These are phyloP conservation scores for Thysanoteuthis rhombus DNA, from an alignment of 2,888 invertebrate genomes.

Conservation along the genomic window DNA sequence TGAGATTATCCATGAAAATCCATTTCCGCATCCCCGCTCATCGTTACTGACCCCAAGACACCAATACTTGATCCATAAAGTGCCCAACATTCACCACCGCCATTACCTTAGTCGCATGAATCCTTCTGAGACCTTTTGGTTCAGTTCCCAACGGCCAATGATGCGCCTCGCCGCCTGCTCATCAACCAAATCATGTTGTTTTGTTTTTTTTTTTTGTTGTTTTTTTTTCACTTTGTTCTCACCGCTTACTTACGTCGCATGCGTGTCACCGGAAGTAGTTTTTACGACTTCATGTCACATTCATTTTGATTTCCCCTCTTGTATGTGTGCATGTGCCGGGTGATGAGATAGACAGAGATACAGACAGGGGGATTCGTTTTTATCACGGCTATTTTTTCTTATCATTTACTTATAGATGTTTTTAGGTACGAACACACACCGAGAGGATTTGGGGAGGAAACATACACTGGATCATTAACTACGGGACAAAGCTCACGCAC, in stretches of 20 bases:
- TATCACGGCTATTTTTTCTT: background rate
- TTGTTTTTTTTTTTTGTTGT: background rate
- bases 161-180: background rate
- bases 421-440: too few species aligned
- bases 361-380: background rate
- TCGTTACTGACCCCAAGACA: background rate
- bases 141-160: background rate
- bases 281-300: too few species aligned
- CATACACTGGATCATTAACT: too few species aligned
- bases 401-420: too few species aligned
- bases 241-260: background rate
- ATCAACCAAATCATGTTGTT: background rate
- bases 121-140: background rate
- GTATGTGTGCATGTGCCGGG: too few species aligned
- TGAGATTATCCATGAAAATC: background rate
- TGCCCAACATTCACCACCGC: background rate
- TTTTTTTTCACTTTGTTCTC: background rate
- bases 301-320: too few species aligned
- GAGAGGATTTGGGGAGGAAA: too few species aligned
- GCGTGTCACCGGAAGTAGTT: background rate
- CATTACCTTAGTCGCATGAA: background rate
- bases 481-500: too few species aligned
- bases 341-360: too few species aligned
- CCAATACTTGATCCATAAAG: background rate
- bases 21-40: background rate